phyloP scores from a whole-genome alignment of 2,888 invertebrate genomes.

The Diachrysia chrysitis region DNA sequence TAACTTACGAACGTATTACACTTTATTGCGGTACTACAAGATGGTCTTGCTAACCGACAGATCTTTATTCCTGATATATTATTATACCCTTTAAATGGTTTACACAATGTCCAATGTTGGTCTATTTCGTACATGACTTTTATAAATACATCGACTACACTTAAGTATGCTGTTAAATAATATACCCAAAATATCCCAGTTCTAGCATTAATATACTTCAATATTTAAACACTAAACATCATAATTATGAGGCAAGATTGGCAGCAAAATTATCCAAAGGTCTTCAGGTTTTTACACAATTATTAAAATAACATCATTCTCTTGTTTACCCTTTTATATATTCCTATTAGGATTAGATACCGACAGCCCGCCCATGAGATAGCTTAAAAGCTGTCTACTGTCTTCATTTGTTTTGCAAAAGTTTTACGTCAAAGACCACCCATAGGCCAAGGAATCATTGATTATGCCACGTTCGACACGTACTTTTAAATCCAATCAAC shows the following conservation, averaged over 20 bases:
- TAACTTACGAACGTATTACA: constrained; percentile 38
- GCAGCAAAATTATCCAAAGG: too few relatives aligned
- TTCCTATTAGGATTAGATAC: too few relatives aligned
- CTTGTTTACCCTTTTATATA: too few relatives aligned
- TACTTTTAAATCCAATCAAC: constrained; percentile 13
- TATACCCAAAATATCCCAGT: too few relatives aligned
- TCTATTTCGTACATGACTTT: neutral
- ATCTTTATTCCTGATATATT: neutral
- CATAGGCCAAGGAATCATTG: constrained; percentile 2
- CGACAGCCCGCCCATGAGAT: neutral
- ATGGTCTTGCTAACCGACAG: constrained; percentile 3
- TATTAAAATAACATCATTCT: too few relatives aligned
- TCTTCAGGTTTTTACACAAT: too few relatives aligned
- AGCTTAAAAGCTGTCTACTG: neutral
- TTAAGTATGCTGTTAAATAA: too few relatives aligned
- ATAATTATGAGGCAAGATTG: too few relatives aligned
- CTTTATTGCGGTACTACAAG: constrained; percentile 24
- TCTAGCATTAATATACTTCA: too few relatives aligned
- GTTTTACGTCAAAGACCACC: constrained; percentile 2
- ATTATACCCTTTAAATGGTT: neutral
- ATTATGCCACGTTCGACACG: constrained; percentile 19
- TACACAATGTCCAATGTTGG: neutral
- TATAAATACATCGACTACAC: neutral
- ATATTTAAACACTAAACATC: too few relatives aligned
- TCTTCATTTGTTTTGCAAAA: constrained; percentile 1